A percentile compares a stretch with the other conserved stretches of the same genome.
phyloP scores from a whole-genome alignment of 2,797 vertebrate genomes.

The Etheostoma nigrum region DNA sequence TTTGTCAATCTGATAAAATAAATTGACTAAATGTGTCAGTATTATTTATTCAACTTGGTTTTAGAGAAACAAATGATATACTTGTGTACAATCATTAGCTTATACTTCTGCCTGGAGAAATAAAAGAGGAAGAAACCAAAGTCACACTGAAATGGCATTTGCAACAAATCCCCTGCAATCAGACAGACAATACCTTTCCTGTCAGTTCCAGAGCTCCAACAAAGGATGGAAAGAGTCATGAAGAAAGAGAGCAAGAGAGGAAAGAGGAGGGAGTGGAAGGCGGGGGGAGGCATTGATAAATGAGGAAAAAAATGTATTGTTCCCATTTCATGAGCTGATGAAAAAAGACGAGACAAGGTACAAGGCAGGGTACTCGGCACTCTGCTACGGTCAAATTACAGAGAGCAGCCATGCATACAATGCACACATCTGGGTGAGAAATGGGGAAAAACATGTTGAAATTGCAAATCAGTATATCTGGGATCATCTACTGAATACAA shows the following conservation, averaged over 20 bases:
- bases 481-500: constrained; percentile 35
- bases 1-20: too few species aligned
- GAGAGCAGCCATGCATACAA: constrained; percentile 53
- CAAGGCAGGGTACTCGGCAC: constrained; percentile 40
- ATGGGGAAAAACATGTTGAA: constrained; percentile 38
- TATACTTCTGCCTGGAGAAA: not conserved
- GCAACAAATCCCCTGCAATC: constrained; percentile 44
- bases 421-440: constrained; percentile 35
- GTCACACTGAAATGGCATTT: constrained; percentile 36
- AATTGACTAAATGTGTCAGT: constrained; percentile 22
- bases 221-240: constrained; percentile 50
- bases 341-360: constrained; percentile 65
- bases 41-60: constrained; percentile 7
- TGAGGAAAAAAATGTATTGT: constrained; percentile 66
- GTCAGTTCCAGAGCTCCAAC: constrained; percentile 40
- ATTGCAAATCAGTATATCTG: constrained; percentile 50
- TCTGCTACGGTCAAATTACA: constrained; percentile 59
- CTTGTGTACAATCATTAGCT: not conserved
- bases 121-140: constrained; percentile 16
- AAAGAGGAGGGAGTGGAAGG: not conserved
- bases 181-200: constrained; percentile 53
- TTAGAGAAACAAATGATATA: constrained; percentile 3
- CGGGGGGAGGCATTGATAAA: constrained; percentile 47
- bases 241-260: constrained; percentile 24
- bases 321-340: constrained; percentile 64